A percentile compares a stretch with the other conserved stretches of the same genome.
These are phyloP conservation scores for Tetragonula carbonaria DNA, from an alignment of 2,888 invertebrate species.

Conservation along the genomic window DNA sequence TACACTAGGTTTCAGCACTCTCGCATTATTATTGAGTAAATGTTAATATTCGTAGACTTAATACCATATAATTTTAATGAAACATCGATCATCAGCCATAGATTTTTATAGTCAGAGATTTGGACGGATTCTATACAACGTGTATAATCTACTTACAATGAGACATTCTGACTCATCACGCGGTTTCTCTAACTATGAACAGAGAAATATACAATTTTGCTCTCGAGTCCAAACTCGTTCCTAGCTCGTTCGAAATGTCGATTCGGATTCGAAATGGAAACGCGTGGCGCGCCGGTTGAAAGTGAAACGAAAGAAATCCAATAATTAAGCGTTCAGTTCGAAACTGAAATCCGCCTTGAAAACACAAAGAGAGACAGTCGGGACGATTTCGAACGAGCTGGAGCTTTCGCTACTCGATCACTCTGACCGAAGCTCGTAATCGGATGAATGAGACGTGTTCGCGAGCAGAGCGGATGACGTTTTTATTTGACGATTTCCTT, in stretches of 20 bases:
- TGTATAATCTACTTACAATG: background rate
- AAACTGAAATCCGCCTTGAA: conserved; percentile 8
- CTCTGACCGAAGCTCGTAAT: background rate
- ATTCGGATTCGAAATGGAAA: background rate
- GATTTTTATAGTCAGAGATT: background rate
- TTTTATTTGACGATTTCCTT: background rate
- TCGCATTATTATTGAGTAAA: background rate
- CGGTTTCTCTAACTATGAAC: background rate
- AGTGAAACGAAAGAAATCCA: conserved; percentile 3
- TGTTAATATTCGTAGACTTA: background rate
- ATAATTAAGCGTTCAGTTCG: background rate
- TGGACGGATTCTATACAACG: background rate
- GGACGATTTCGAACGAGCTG: background rate
- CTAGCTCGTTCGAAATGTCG: background rate
- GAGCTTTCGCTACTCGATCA: conserved; percentile 2
- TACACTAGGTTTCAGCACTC: too few species aligned
- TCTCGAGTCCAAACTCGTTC: too few species aligned
- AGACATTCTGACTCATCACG: background rate
- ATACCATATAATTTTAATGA: background rate
- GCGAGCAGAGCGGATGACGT: background rate
- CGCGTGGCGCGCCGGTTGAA: background rate
- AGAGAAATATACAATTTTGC: conserved; percentile 5
- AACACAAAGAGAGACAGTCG: background rate
- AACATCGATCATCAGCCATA: background rate
- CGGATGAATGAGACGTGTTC: conserved; percentile 8